These are phyloP conservation scores for Patiria pectinifera DNA, from an alignment of 53 echinoderm and acorn worm genomes.

Conservation along the genomic window DNA sequence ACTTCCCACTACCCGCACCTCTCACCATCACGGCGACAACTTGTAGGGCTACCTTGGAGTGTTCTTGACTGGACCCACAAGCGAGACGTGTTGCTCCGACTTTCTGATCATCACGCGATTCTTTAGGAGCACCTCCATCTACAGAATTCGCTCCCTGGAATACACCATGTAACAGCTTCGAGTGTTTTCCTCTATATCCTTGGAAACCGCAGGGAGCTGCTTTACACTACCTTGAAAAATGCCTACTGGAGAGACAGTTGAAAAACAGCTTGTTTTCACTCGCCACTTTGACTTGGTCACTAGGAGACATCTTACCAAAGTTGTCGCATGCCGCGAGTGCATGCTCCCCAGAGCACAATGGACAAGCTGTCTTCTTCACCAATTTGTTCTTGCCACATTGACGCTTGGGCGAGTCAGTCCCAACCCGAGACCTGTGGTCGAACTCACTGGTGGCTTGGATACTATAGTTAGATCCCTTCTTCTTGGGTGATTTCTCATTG, in stretches of 20 bases:
- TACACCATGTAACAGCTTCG: background rate
- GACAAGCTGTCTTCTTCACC: background rate
- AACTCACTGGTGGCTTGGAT: background rate
- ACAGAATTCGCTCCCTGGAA: background rate
- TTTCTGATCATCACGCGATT: background rate
- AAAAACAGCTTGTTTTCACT: constrained; percentile 5
- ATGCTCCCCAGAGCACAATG: background rate
- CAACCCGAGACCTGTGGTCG: background rate
- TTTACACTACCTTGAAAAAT: background rate
- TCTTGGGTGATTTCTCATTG: background rate
- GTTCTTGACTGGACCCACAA: constrained; percentile 25
- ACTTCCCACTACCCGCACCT: background rate
- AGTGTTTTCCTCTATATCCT: background rate
- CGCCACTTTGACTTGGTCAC: background rate
- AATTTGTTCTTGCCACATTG: background rate
- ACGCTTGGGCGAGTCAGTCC: background rate
- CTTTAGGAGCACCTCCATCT: background rate
- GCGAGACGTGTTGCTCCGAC: background rate
- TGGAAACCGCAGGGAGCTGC: background rate
- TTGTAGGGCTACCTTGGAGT: constrained; percentile 18
- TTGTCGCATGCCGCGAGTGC: background rate
- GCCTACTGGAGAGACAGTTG: constrained; percentile 5
- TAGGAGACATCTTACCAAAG: background rate
- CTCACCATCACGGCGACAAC: constrained; percentile 13
- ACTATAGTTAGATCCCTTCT: background rate